Evolutionary conservation across 2,113 vertebrate genomes (phyloP), one percentile per base, ranked within the genome.

Genomic region (Riparia riparia): DNA sequence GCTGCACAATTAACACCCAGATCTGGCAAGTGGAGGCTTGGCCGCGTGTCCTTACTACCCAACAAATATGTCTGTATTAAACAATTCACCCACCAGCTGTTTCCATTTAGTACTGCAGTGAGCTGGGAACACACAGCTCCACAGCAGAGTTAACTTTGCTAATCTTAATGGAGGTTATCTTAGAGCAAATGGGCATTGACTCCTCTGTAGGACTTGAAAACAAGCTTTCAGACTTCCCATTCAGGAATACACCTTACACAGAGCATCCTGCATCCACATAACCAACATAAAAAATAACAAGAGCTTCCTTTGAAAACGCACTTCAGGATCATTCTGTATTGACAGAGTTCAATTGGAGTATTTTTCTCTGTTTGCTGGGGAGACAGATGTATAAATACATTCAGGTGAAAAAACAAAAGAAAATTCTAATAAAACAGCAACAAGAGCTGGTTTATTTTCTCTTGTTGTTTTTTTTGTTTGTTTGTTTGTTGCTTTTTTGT

Each of bases 1-100:
- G 92, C 95, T 97, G 97, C 93, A 96, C 96, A 97, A 97, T 96
- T 96, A 97, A 96, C 97, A 97, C 81, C 85, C 90, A 95, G 86
- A 76, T 89, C 93, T 37, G 24, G 50, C 54, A 93, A 89, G 82
- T 54, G 2, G 14, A 74, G 77, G 73, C 65, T 96, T 17, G 49
- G 72, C 70, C n/a, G 60, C 82, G 90, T 56, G 20, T 91, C 91
- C 82, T 73, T 80, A 61, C 54, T 72, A 72, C 51, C 22, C 15
- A 96, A 96, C 37, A 21, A 97, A 98, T 93, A 92, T 14, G 34
- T 56, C 78, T 82, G 17, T 73, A 70, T 96, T 96, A 96, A 97
- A 82, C 61, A 93, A 91, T 82, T 89, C 94, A 65, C 88, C 84
- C 82, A 72, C 69, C 83, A 95, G 90, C 34, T 66, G 69, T 86